Base-by-base conservation (phyloP, 1,140 invertebrate species). In the Grapholita molesta region DNA sequence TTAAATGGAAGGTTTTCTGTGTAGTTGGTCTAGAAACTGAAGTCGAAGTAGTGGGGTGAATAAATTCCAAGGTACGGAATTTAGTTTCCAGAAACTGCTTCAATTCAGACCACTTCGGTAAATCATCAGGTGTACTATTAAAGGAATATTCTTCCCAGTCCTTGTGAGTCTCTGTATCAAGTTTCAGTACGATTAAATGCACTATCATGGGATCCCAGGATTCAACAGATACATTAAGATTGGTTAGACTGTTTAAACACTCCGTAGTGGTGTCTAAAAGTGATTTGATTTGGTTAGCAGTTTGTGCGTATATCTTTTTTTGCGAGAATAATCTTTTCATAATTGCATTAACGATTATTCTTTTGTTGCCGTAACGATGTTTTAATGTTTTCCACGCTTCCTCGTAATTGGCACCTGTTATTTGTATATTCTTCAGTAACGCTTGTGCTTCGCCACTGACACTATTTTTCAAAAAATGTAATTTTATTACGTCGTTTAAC, bases 191-290 rank as follows among this genome's bases (percentile, higher is more conserved):
- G 3, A 42, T 24, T 4, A 66, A 24, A 25, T 32, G 30, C 4
- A 64, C 30, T 32, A 64, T 64, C n/a, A 64, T 64, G n/a, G 57
- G 25, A 64, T 64, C 28, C 57, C 57, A 64, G 12, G 28, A 64
- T 11, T 33, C 30, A 15, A 61, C 28, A 6, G 28, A 18, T 18
- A 52, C 42, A 2, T n/a, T 18, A 18, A 52, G 42, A 18, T 52
- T 52, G 15, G n/a, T 52, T 2, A 52, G 42, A 18, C 42, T 52
- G 42, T 52, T 52, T n/a, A 52, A 52, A 18, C 42, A 52, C 42
- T 52, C 42, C 18, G 42, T 52, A 2, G 42, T 52, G n/a, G 42
- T 52, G 15, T 52, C 42, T 18, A 52, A 52, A 6, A 52, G 42
- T 52, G 42, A 52, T 18, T 52, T 52, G 18, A 52, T 52, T 52